Base-by-base conservation (phyloP, 2,797 vertebrate species). In the Molossus alvarezi region DNA sequence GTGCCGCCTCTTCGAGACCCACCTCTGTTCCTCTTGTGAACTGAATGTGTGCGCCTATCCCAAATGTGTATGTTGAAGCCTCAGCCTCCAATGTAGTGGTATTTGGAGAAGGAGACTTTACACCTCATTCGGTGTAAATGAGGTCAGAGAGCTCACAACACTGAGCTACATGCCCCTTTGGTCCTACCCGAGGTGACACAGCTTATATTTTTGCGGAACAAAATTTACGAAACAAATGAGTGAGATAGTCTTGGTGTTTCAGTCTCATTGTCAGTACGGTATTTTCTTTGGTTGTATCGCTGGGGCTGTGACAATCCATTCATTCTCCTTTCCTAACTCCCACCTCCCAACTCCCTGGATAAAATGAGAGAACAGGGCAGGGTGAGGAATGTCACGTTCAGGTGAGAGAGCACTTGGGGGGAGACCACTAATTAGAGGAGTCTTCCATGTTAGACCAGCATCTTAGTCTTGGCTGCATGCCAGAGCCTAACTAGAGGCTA, bases 231-330 rank as follows among this genome's bases (percentile, higher is more conserved):
- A 53, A 48, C 71, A 72, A 85, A n/a, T 33, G 25, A 62, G 10
- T 41, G 73, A 94, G 21, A n/a, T 83, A 58, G 60, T 77, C 29
- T 41, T 37, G 37, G 41, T 88, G 60, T 88, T 33, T 88, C 94
- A 86, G 29, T 83, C 37, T 75, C 48, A 25, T 45, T 45, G 13
- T 82, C 41, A 57, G 64, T 12, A 55, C 45, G 41, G 5, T 86
- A 75, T 86, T 97, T 96, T 83, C 79, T 83, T 89, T 79, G 73
- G 53, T 90, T 88, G 23, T 67, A 12, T 55, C 81, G 79, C 55
- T 15, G 84, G 37, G 41, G 15, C 23, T 69, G 21, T 85, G 86
- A 92, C 57, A 90, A 29, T 41, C 18, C 67, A 51, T 45, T 17
- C 67, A 81, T 51, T 95, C 48, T 92, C 76, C 57, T 83, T 75